Percentiles rank a stretch among this genome's conserved stretches.
Evolutionary conservation across 2,797 vertebrate genomes (phyloP).

Genomic region (Dermochelys coriacea): DNA sequence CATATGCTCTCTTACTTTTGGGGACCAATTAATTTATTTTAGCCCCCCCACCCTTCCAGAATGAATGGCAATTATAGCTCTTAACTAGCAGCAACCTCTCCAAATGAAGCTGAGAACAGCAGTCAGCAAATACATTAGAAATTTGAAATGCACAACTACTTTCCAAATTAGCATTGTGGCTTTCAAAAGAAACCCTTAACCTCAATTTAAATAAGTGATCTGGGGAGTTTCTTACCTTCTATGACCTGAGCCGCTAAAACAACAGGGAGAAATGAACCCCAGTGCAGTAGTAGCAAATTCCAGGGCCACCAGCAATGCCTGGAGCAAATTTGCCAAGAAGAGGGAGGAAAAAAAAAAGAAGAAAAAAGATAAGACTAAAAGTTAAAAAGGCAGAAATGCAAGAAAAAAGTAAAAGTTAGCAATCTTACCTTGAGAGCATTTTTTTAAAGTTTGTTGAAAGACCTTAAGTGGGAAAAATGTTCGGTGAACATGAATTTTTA

Average conservation of each 20-base stretch:
- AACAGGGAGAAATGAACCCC: slow-evolving; percentile 53
- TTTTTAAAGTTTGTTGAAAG: slow-evolving; percentile 52
- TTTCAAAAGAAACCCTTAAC: slow-evolving; percentile 18
- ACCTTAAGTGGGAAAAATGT: background rate
- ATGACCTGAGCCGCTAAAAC: slow-evolving; percentile 71
- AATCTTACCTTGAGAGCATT: slow-evolving; percentile 76
- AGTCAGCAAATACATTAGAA: background rate
- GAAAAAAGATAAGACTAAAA: slow-evolving; percentile 22
- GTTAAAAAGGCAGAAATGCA: background rate
- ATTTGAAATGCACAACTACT: background rate
- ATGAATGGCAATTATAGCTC: slow-evolving; percentile 24
- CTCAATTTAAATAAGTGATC: background rate
- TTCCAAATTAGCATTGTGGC: background rate
- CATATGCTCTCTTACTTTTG: background rate
- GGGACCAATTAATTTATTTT: background rate
- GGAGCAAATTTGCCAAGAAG: slow-evolving; percentile 49
- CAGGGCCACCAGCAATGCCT: slow-evolving; percentile 63
- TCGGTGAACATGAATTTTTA: slow-evolving; percentile 30
- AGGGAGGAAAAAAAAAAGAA: fast-evolving
- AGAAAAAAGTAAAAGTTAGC: background rate
- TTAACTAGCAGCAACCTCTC: background rate
- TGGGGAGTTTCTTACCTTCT: slow-evolving; percentile 76
- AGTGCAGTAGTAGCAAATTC: slow-evolving; percentile 52
- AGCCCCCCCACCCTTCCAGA: background rate
- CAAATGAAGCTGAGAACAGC: background rate